A percentile compares a stretch with the other conserved stretches of the same genome.
These are phyloP conservation scores for Lamellibrachia columna DNA, from an alignment of 2,888 invertebrate genomes.

Conservation along the genomic window DNA sequence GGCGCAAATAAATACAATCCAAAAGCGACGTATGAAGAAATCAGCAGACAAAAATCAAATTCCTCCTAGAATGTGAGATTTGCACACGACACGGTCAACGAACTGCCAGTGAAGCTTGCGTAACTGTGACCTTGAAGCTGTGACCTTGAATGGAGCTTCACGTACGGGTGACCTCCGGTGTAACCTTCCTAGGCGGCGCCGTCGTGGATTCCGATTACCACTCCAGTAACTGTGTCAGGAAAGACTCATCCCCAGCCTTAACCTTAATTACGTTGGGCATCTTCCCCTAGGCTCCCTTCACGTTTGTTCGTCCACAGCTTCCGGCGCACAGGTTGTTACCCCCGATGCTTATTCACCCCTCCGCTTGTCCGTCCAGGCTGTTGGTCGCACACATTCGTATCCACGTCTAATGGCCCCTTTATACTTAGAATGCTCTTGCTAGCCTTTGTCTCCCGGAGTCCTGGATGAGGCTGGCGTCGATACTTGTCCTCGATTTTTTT, in stretches of 20 bases:
- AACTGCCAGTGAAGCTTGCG: too few relatives aligned
- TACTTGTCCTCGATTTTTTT: too few relatives aligned
- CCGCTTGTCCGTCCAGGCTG: neutral
- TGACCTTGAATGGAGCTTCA: too few relatives aligned
- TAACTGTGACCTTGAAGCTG: too few relatives aligned
- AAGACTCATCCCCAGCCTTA: neutral
- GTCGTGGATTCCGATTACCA: neutral
- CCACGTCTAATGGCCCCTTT: neutral
- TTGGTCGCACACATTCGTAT: neutral
- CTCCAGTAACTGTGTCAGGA: neutral
- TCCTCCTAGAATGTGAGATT: too few relatives aligned
- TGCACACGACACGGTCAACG: too few relatives aligned
- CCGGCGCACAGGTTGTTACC: too few relatives aligned
- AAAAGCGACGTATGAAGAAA: too few relatives aligned
- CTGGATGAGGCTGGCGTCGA: too few relatives aligned
- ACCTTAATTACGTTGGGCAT: neutral
- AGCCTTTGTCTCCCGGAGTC: too few relatives aligned
- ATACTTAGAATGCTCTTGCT: neutral
- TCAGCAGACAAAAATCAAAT: too few relatives aligned
- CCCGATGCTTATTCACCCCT: neutral
- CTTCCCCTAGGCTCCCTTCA: neutral
- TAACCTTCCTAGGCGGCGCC: neutral
- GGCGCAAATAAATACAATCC: too few relatives aligned
- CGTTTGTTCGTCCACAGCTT: neutral
- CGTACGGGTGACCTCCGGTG: neutral